Conservation (phyloP, 2,888 invertebrate genomes). For the Stenichneumon culpator region DNA sequence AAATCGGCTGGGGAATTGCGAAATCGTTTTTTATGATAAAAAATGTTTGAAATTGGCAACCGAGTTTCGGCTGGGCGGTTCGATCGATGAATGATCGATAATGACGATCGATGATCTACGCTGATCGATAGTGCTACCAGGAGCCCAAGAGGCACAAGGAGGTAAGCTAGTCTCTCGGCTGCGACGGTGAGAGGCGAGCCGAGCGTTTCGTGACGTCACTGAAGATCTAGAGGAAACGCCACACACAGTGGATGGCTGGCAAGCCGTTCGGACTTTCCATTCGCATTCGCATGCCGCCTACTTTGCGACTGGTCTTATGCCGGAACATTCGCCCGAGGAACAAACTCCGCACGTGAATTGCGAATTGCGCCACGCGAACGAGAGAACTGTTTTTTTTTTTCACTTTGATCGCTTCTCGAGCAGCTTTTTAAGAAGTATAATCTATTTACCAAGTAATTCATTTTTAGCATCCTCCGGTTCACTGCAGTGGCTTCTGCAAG, state of each 20-base stretch:
- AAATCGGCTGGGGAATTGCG: too few relatives aligned
- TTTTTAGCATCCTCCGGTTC: not conserved
- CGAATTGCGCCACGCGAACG: slow-evolving; percentile 11
- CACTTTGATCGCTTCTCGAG: not conserved
- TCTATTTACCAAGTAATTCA: not conserved
- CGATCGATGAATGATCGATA: slow-evolving; percentile 78
- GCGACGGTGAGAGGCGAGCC: slow-evolving; percentile 27
- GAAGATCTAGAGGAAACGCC: slow-evolving; percentile 13
- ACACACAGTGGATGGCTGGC: not conserved
- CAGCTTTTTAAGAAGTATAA: not conserved
- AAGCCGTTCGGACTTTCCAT: slow-evolving; percentile 43
- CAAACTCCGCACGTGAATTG: slow-evolving; percentile 18
- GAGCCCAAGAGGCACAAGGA: slow-evolving; percentile 77
- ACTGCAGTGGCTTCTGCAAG: too few relatives aligned
- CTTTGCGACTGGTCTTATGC: slow-evolving; percentile 29
- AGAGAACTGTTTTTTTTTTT: slow-evolving; percentile 8
- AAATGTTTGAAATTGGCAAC: not conserved
- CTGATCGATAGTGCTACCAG: slow-evolving; percentile 82
- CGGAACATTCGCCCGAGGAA: slow-evolving; percentile 34
- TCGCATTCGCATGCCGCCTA: slow-evolving; percentile 28
- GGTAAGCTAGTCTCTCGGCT: slow-evolving; percentile 64
- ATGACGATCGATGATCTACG: slow-evolving; percentile 83
- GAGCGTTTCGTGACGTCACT: slow-evolving; percentile 44
- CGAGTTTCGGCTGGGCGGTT: not conserved
- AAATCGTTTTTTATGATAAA: too few relatives aligned